phyloP scores from a whole-genome alignment of 2,113 vertebrate genomes.

The Burhinus oedicnemus region DNA sequence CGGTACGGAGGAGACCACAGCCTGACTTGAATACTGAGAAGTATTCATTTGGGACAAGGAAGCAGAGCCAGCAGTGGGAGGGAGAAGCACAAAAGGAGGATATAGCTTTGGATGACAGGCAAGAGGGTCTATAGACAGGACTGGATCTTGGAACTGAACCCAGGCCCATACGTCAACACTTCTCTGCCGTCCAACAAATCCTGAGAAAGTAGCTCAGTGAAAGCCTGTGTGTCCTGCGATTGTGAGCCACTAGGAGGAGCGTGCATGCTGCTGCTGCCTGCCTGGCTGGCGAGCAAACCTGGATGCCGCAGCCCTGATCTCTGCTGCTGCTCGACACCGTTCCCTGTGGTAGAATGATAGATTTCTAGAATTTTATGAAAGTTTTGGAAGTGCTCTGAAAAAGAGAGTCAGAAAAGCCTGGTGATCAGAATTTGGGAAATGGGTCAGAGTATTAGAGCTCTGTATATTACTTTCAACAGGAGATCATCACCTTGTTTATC shows the following conservation, averaged over 20 bases:
- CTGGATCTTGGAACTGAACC: slow-evolving; percentile 26
- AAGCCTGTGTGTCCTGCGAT: background rate
- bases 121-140: background rate
- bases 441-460: background rate
- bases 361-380: background rate
- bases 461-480: background rate
- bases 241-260: slow-evolving; percentile 38
- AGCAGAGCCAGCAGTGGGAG: slow-evolving; percentile 25
- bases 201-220: background rate
- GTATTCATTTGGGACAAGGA: slow-evolving; percentile 26
- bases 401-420: background rate
- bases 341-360: accelerated
- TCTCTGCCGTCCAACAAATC: background rate
- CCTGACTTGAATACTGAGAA: slow-evolving; percentile 61
- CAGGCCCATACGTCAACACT: background rate
- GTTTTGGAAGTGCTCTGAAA: background rate
- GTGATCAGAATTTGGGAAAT: background rate
- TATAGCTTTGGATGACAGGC: background rate
- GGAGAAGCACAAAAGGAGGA: slow-evolving; percentile 31
- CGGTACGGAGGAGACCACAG: background rate
- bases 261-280: background rate
- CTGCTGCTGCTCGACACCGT: background rate
- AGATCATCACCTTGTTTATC: background rate
- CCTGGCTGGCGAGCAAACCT: background rate
- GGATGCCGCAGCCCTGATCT: background rate